Evolutionary conservation across 2,797 vertebrate species (phyloP).

Genomic region (Oryzias dopingdopingensis): DNA sequence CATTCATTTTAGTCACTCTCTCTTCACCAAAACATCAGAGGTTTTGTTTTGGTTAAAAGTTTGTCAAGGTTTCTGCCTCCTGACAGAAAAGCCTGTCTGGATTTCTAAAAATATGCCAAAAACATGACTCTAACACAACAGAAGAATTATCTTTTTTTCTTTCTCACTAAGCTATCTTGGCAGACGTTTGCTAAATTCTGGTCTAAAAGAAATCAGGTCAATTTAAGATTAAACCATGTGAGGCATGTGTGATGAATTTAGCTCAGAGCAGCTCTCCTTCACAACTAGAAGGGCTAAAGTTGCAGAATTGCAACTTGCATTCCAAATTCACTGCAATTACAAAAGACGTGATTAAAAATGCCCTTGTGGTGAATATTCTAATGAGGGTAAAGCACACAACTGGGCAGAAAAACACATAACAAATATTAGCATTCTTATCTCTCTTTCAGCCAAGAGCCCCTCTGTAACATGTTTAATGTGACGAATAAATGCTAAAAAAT

Average conservation of each 20-base stretch:
- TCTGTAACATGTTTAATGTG: not conserved
- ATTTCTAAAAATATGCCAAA: no score
- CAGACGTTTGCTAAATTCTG: constrained; percentile 15
- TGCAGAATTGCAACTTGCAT: constrained; percentile 18
- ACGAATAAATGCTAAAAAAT: constrained; percentile 1
- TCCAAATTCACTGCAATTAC: constrained; percentile 25
- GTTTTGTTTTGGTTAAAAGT: no score
- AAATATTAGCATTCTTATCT: constrained; percentile 4
- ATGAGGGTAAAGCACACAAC: constrained; percentile 8
- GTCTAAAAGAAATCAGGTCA: not conserved
- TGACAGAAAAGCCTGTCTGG: no score
- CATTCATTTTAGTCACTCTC: no score
- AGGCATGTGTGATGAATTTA: constrained; percentile 18
- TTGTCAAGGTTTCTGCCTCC: no score
- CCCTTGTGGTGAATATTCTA: constrained; percentile 10
- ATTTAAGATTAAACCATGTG: constrained; percentile 22
- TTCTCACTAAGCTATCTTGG: constrained; percentile 5
- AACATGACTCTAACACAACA: not conserved
- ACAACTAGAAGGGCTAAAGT: not conserved
- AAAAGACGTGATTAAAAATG: constrained; percentile 18
- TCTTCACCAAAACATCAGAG: no score
- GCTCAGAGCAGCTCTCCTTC: constrained; percentile 14
- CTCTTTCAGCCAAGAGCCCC: constrained; percentile 4
- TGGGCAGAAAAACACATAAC: constrained; percentile 4
- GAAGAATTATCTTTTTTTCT: not conserved